Evolutionary conservation across 2,797 vertebrate genomes (phyloP).

Genomic region (Fratercula arctica): DNA sequence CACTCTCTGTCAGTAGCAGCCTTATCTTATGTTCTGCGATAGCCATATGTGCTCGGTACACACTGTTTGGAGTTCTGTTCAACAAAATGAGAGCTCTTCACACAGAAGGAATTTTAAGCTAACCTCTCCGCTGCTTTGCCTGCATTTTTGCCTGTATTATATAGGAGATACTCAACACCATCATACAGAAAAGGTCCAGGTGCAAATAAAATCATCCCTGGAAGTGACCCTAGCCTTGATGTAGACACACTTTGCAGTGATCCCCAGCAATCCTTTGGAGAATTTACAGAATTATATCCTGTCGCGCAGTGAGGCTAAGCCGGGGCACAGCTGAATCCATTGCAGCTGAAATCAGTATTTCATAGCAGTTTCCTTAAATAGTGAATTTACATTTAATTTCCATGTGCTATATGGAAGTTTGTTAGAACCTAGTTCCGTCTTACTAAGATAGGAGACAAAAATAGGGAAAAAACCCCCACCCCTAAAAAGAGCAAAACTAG

Average conservation of each 20-base stretch:
- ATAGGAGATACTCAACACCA: background rate
- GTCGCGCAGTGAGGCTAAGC: background rate
- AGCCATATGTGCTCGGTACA: background rate
- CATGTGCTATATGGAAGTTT: slow-evolving; percentile 14
- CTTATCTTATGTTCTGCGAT: background rate
- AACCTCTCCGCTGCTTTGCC: background rate
- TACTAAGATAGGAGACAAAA: slow-evolving; percentile 7
- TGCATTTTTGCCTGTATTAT: background rate
- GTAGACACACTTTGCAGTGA: background rate
- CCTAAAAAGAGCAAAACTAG: background rate
- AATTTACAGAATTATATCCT: background rate
- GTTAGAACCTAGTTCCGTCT: slow-evolving; percentile 16
- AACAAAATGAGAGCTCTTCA: background rate
- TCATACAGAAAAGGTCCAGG: background rate
- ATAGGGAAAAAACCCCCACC: accelerated
- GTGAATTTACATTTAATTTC: slow-evolving; percentile 51
- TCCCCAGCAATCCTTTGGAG: background rate
- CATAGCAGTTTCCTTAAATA: slow-evolving; percentile 26
- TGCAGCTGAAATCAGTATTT: slow-evolving; percentile 17
- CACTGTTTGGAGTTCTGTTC: background rate
- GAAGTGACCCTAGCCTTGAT: background rate
- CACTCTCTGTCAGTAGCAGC: background rate
- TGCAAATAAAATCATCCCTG: background rate
- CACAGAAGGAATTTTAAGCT: background rate
- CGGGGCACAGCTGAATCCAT: slow-evolving; percentile 33